These are phyloP conservation scores for Leucoraja ocellata DNA, from an alignment of 2,797 vertebrate genomes.

Conservation along the genomic window DNA sequence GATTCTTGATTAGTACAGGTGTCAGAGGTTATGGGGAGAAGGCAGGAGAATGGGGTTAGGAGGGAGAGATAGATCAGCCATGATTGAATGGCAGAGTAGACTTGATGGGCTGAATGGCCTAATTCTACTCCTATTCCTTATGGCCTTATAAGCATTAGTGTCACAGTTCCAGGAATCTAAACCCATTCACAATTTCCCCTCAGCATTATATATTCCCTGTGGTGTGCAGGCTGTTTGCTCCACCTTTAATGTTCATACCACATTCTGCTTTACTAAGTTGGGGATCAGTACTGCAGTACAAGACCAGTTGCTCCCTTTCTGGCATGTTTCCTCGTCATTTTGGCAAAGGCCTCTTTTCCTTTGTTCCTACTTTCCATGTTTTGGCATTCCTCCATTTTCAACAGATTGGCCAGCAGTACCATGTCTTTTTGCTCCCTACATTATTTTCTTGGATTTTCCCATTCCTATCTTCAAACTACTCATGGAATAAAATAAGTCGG, in stretches of 20 bases:
- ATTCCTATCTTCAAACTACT: background rate
- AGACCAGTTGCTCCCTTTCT: background rate
- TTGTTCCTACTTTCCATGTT: background rate
- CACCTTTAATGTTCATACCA: background rate
- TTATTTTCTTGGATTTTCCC: background rate
- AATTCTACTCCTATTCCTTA: too few relatives aligned
- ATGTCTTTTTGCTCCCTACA: background rate
- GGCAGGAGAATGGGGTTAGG: too few relatives aligned
- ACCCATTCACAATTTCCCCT: background rate
- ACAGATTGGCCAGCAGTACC: background rate
- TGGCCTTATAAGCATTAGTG: background rate
- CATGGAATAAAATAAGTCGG: background rate
- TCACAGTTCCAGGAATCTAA: background rate
- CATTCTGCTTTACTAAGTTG: background rate
- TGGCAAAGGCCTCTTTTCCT: background rate
- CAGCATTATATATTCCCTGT: background rate
- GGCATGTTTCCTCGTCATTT: background rate
- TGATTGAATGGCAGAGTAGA: too few relatives aligned
- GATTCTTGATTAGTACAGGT: too few relatives aligned
- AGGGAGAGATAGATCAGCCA: too few relatives aligned
- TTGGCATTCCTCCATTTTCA: background rate
- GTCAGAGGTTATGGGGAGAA: too few relatives aligned
- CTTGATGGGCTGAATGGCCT: too few relatives aligned
- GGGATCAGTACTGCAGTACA: background rate
- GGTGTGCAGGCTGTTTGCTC: background rate